A percentile compares a stretch with the other conserved stretches of the same genome.
Evolutionary conservation across 2,888 invertebrate species (phyloP).

Genomic region (Ophion ellenae): DNA sequence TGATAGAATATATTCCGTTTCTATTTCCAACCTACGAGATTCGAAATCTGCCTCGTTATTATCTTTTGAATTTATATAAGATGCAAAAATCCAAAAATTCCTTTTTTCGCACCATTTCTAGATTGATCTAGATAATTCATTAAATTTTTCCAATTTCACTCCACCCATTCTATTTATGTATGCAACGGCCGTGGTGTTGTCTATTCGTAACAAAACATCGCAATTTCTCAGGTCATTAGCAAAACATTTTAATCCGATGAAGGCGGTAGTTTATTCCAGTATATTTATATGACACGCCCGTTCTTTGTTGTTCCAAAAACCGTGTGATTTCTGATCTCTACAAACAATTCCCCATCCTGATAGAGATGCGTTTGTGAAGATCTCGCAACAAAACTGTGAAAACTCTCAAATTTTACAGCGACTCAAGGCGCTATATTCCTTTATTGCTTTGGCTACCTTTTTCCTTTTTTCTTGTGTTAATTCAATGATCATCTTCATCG

Average conservation of each 20-base stretch:
- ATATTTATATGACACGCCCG: too few relatives aligned
- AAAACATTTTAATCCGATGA: too few relatives aligned
- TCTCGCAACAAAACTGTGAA: slow-evolving; percentile 5
- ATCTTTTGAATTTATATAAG: too few relatives aligned
- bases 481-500: slow-evolving; percentile 2
- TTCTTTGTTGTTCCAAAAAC: too few relatives aligned
- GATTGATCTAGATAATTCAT: background rate
- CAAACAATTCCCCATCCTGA: slow-evolving; percentile 10
- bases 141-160: too few relatives aligned
- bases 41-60: too few relatives aligned
- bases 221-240: too few relatives aligned
- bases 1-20: slow-evolving; percentile 22
- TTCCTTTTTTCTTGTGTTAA: slow-evolving; percentile 48
- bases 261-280: too few relatives aligned
- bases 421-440: slow-evolving; percentile 18
- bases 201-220: too few relatives aligned
- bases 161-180: too few relatives aligned
- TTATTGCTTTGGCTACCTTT: slow-evolving; percentile 20
- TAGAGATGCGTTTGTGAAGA: slow-evolving; percentile 1
- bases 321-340: too few relatives aligned
- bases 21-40: background rate
- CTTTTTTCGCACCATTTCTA: slow-evolving; percentile 24
- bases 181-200: too few relatives aligned
- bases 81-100: slow-evolving; percentile 7
- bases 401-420: slow-evolving; percentile 53